These are phyloP conservation scores for Poecilobothrus nobilitatus DNA, from an alignment of 2,888 invertebrate species.

Conservation along the genomic window DNA sequence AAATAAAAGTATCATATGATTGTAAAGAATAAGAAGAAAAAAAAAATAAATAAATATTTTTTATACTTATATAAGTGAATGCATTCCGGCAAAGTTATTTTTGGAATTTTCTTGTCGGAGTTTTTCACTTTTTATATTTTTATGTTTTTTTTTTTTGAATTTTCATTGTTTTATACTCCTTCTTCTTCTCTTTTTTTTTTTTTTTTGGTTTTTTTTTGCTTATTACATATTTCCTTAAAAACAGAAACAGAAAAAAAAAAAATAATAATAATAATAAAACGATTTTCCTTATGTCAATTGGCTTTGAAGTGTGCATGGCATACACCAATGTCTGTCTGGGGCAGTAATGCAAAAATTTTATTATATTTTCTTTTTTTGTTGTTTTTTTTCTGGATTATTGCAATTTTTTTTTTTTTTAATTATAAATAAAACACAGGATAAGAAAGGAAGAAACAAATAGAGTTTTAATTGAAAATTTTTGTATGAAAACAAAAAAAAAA, in stretches of 20 bases:
- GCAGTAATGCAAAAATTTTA: conserved; percentile 10
- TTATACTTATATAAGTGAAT: not conserved
- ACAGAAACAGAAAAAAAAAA: too few species aligned
- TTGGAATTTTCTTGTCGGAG: conserved; percentile 6
- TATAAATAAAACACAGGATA: not conserved
- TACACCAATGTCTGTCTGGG: conserved; percentile 8
- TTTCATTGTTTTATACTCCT: not conserved
- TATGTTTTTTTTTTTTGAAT: not conserved
- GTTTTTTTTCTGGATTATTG: too few species aligned
- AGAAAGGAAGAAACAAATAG: not conserved
- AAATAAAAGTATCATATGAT: not conserved
- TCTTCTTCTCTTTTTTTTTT: not conserved
- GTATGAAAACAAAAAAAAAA: not conserved
- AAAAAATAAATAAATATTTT: too few species aligned
- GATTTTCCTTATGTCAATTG: not conserved
- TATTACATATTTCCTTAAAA: too few species aligned
- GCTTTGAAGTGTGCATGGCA: not conserved
- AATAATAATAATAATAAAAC: too few species aligned
- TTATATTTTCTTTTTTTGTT: not conserved
- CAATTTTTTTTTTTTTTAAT: not conserved
- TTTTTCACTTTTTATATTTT: not conserved
- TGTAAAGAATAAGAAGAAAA: not conserved
- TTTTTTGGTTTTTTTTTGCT: not conserved
- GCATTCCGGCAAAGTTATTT: conserved; percentile 1
- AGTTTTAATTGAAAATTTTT: not conserved